Evolutionary conservation across 2,113 vertebrate species (phyloP).

Genomic region (Antidorcas marsupialis): DNA sequence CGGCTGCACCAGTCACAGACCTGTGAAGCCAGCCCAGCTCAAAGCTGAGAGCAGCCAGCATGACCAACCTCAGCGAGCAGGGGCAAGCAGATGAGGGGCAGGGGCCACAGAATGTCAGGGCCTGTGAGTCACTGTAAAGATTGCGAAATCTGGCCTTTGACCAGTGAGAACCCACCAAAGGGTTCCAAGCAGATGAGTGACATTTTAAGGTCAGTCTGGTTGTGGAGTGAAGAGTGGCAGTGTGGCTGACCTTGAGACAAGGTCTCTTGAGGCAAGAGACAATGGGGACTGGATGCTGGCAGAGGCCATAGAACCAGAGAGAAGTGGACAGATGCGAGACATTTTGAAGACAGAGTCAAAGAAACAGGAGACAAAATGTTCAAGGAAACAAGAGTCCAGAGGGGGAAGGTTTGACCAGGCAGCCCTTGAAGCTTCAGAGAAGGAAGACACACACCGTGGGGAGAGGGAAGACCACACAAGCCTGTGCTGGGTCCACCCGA

Average conservation of each 20-base stretch:
- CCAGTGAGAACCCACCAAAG: neutral
- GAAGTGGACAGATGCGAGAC: neutral
- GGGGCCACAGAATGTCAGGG: neutral
- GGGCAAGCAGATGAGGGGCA: neutral
- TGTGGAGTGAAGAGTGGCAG: neutral
- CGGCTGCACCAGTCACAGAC: too few relatives aligned
- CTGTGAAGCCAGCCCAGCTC: neutral
- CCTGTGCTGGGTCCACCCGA: too few relatives aligned
- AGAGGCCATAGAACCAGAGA: neutral
- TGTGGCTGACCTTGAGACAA: neutral
- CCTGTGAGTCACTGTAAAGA: neutral
- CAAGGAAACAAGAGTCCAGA: neutral
- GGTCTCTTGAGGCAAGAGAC: neutral
- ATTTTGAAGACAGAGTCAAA: neutral
- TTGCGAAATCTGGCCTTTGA: neutral
- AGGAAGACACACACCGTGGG: neutral
- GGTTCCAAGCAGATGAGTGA: neutral
- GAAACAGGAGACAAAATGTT: neutral
- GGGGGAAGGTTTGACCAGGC: neutral
- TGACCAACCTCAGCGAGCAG: rapidly evolving
- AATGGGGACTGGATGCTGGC: neutral
- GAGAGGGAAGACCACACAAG: neutral
- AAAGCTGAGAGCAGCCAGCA: neutral
- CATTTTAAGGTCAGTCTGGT: neutral
- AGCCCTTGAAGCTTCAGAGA: neutral